Conservation (phyloP, 2,888 invertebrate species). For the Watsonalla binaria region DNA sequence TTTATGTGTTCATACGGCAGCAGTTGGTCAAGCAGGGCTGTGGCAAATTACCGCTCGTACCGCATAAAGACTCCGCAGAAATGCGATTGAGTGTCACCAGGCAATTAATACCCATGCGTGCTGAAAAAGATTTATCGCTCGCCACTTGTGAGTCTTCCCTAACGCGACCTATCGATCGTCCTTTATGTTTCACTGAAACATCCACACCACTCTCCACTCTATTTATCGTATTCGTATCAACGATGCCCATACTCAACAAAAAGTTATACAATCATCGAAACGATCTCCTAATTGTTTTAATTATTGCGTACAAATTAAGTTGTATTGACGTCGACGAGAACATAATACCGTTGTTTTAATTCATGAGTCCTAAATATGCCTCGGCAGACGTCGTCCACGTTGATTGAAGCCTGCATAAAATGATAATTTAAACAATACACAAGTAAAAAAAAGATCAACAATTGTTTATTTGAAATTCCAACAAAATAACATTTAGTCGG, state of each 20-base stretch:
- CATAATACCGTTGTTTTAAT: constrained; percentile 57
- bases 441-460: constrained; percentile 53
- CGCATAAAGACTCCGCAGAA: constrained; percentile 38
- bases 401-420: constrained; percentile 68
- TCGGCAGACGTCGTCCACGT: constrained; percentile 43
- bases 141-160: constrained; percentile 58
- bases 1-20: constrained; percentile 11
- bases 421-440: constrained; percentile 58
- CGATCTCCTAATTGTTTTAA: constrained; percentile 50
- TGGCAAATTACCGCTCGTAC: constrained; percentile 48
- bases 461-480: constrained; percentile 77
- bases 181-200: not conserved
- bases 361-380: constrained; percentile 67
- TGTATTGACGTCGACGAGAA: constrained; percentile 52
- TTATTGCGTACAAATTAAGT: constrained; percentile 69
- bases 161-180: constrained; percentile 21
- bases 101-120: constrained; percentile 68
- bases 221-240: constrained; percentile 7
- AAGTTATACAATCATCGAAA: constrained; percentile 21
- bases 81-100: constrained; percentile 31
- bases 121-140: constrained; percentile 61
- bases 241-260: constrained; percentile 19
- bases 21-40: constrained; percentile 33
- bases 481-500: constrained; percentile 77
- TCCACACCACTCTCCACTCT: not conserved